Evolutionary conservation across 2,113 vertebrate species (phyloP), one percentile per base, ranked within the genome.

Genomic region (human (Homo sapiens)): DNA sequence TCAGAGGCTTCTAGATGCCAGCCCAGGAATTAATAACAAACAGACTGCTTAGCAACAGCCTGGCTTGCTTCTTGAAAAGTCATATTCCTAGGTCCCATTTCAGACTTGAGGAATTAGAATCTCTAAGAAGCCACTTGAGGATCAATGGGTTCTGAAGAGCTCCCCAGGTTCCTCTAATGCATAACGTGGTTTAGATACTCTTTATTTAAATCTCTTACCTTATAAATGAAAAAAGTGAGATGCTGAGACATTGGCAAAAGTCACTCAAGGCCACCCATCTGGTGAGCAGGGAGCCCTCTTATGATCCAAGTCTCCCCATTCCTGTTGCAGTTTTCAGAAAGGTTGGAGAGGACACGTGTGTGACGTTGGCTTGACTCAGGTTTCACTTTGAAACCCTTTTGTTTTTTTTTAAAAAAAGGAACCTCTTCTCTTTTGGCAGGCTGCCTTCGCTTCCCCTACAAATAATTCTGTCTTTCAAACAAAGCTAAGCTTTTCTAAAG

Each of bases 361-460:
- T 20, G n/a, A 6, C 3, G 0, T 6, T 40, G 8, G 17, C 22
- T 75, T 16, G 3, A 43, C 79, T 96, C 89, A 90, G 83, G 92
- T 88, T 90, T 96, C 96, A 43, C 83, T 89, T 7, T 55, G 79
- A 88, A 97, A 55, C 43, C 38, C 59, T 94, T 90, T 81, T 97
- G 89, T 35, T 68, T 68, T 18, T 68, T 64, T 32, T 96, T 95
- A 79, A 38, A 48, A 85, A 78, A 72, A 76, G 75, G 57, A 75
- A 92, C 88, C 27, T 40, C 88, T 98, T 97, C 93, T 89, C 82
- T 75, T 59, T 87, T 97, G 94, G 90, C 78, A 91, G 92, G 48
- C 23, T 75, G 96, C 92, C 89, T 90, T 23, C 7, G 25, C 57
- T 32, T 82, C 76, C 61, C 79, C 94, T 84, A 84, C 92, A 92